Evolutionary conservation across 2,888 invertebrate species (phyloP), one percentile per base, ranked within the genome.

Genomic region (Kuschelorhynchus macadamiae): DNA sequence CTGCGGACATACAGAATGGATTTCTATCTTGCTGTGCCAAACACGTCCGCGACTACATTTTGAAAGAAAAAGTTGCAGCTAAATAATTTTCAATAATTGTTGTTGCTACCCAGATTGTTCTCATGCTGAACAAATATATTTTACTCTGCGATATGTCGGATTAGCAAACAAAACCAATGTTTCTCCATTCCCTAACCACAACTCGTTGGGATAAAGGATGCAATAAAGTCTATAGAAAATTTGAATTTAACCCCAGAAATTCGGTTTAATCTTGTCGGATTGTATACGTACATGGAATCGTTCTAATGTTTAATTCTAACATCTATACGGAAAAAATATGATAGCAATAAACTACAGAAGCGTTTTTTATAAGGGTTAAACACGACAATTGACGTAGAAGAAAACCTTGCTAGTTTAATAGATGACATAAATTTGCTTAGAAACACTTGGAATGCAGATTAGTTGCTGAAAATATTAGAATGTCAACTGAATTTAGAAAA

Each of bases 21-120:
- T 36, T 36, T 36, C 4, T 36, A 36, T 36, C 36, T 36, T 36
- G n/a, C 36, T 36, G 32, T 30, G 47, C 59, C 12, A 7, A 47
- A 46, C 36, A 46, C 30, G 59, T 47, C 14, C 42, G 16, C 21
- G 18, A 5, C 33, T 33, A 59, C 14, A 59, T 59, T 47, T 33
- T 46, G 9, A 47, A 59, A 47, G 59, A 59, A 46, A 33, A 18
- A 32, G 17, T n/a, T 20, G 18, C 32, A 17, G 59, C 41, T 12
- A 41, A 18, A 56, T 56, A 56, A 21, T 56, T 41, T 25, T 39
- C 59, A 18, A 36, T 36, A 36, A 36, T 36, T 36, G 59, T 46
- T 20, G 59, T 47, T 47, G 17, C 59, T 32, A 59, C 47, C 59
- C 47, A 12, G 59, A 59, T 47, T 46, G 30, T 32, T 33, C 59